Percentiles rank a stretch among this genome's conserved stretches.
These are phyloP conservation scores for Symphodus melops DNA, from an alignment of 2,113 vertebrate genomes.

Conservation along the genomic window DNA sequence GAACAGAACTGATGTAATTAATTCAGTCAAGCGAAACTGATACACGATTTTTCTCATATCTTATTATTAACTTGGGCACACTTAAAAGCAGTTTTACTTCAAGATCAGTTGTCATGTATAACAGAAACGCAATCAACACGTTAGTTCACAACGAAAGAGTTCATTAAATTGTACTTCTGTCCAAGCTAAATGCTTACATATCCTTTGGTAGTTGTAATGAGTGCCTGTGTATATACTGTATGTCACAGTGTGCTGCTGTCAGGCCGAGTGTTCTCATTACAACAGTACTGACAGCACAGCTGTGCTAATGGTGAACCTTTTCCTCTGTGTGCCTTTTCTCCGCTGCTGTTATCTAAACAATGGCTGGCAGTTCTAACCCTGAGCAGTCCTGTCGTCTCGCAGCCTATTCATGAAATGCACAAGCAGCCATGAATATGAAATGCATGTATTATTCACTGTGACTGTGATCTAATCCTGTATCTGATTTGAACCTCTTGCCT, in stretches of 20 bases:
- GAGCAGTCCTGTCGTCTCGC: constrained; percentile 29
- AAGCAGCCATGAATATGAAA: constrained; percentile 55
- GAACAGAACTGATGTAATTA: no score
- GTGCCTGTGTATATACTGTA: background rate
- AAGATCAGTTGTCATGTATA: background rate
- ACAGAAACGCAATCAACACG: background rate
- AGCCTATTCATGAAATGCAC: constrained; percentile 52
- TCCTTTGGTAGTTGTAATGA: background rate
- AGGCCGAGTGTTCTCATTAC: constrained; percentile 18
- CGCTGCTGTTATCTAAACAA: constrained; percentile 26
- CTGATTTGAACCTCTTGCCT: constrained; percentile 50
- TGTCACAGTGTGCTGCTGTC: constrained; percentile 7
- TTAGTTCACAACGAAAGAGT: background rate
- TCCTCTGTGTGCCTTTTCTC: constrained; percentile 14
- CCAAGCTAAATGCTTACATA: background rate
- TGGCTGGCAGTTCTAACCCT: constrained; percentile 49
- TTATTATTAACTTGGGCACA: no score
- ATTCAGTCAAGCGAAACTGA: no score
- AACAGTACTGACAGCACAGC: constrained; percentile 16
- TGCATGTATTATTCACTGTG: constrained; percentile 54
- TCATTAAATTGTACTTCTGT: background rate
- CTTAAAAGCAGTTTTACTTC: no score
- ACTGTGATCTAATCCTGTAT: constrained; percentile 42
- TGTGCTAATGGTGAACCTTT: constrained; percentile 8
- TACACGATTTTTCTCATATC: no score